phyloP scores from a whole-genome alignment of 2,113 vertebrate genomes.

The Leucoraja erinaceus region DNA sequence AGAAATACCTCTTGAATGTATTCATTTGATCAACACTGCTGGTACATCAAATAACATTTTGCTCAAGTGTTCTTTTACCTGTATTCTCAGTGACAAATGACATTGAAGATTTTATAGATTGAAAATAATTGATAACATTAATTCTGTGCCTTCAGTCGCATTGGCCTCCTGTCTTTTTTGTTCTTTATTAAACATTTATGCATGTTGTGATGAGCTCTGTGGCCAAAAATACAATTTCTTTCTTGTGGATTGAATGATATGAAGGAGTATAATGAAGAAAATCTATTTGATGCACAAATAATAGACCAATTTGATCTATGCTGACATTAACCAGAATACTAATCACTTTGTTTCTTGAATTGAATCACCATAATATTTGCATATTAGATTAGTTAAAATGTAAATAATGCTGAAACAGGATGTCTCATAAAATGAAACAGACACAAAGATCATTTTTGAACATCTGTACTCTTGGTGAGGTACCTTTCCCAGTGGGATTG shows the following conservation, averaged over 20 bases:
- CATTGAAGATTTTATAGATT: neutral
- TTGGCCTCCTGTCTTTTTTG: neutral
- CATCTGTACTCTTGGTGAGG: neutral
- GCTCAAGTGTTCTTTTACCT: neutral
- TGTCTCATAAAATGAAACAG: neutral
- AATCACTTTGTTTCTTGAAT: neutral
- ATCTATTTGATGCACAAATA: conserved; percentile 3
- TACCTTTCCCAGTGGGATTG: neutral
- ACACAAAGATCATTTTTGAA: neutral
- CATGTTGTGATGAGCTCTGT: neutral
- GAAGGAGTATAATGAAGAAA: neutral
- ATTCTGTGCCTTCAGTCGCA: neutral
- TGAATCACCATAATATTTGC: neutral
- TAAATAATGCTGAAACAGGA: neutral
- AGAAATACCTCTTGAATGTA: neutral
- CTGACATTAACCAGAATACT: neutral
- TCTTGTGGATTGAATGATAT: neutral
- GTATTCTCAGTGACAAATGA: neutral
- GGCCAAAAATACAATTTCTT: no score
- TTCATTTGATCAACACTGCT: neutral
- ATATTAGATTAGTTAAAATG: neutral
- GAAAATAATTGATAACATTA: neutral
- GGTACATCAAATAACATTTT: neutral
- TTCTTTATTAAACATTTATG: neutral
- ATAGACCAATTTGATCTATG: neutral